A percentile compares a stretch with the other conserved stretches of the same genome.
Evolutionary conservation across 2,797 vertebrate genomes (phyloP).

Genomic region (Sciaenops ocellatus): DNA sequence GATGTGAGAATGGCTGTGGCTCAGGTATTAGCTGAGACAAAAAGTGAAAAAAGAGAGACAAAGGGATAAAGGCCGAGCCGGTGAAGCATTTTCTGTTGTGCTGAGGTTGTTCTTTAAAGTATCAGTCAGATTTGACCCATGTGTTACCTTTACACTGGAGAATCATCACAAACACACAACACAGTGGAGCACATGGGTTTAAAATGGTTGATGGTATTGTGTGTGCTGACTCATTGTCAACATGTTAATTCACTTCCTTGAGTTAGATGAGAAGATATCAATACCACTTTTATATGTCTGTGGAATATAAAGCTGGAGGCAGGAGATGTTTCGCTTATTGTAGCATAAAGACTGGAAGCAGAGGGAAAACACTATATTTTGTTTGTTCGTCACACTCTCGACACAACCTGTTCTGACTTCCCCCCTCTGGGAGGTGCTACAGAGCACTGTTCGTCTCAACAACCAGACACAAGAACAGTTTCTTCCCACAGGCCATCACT

Average conservation of each 20-base stretch:
- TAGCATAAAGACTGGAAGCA: neutral
- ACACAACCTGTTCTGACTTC: too few species aligned
- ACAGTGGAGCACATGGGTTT: too few species aligned
- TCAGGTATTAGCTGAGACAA: constrained; percentile 69
- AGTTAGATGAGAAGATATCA: neutral
- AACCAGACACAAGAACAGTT: too few species aligned
- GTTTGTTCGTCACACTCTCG: neutral
- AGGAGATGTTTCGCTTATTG: neutral
- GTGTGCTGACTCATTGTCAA: neutral
- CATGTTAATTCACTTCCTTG: neutral
- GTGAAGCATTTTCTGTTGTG: constrained; percentile 31
- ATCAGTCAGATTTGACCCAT: too few species aligned
- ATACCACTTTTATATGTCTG: too few species aligned
- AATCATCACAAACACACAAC: neutral
- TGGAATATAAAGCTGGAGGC: neutral
- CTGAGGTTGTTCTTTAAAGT: constrained; percentile 23
- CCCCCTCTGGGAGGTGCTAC: too few species aligned
- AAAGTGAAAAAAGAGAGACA: constrained; percentile 41
- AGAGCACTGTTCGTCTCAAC: too few species aligned
- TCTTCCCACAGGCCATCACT: too few species aligned
- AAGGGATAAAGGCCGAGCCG: constrained; percentile 43
- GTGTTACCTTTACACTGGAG: neutral
- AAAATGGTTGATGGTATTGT: too few species aligned
- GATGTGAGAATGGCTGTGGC: constrained; percentile 68
- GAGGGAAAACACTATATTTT: neutral